Evolutionary conservation across 2,888 invertebrate genomes (phyloP), one percentile per base, ranked within the genome.

Genomic region (Deilephila elpenor): DNA sequence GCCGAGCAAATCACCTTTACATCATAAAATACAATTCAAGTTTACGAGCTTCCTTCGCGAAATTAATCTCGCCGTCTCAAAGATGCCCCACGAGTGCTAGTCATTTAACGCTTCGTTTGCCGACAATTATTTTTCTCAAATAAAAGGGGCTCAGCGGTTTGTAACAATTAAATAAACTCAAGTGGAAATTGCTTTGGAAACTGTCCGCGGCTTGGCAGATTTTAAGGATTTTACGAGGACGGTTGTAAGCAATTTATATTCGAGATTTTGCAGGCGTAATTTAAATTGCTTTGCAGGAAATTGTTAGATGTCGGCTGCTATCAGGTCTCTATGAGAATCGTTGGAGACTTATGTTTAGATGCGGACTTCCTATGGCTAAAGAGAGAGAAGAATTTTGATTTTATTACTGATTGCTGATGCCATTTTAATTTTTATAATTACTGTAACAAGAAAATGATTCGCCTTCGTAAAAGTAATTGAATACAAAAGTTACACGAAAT

Each of bases 31-130:
- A 56, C 19, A n/a, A 44, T 14, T 4, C 56, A 67, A 67, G 20
- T 67, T 67, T 67, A 67, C 20, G 67, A 25, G 51, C 25, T 51
- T 67, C 25, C 51, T 67, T 20, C 17, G 6, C 67, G 51, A 67
- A 67, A 67, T 67, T 67, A 67, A 67, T 67, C 67, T 51, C 14
- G 14, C 67, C 67, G 25, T 67, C 62, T 29, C 72, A 53, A 72
- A 44, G 72, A 64, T 56, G 62, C 56, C 19, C 17, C 53, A 56
- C 56, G 62, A 56, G 62, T 56, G 29, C 34, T 19, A 72, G 53
- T 64, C 56, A 72, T 72, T 72, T 72, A 64, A 72, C 72, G 72
- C 62, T 56, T 53, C 62, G 32, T 62, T 64, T 34, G 62, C 14
- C 8, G 20, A 34, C 62, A 72, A 72, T 72, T 72, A 72, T 53